These are phyloP conservation scores for Plutomurus gul DNA, from an alignment of 1,140 invertebrate species.

Conservation along the genomic window DNA sequence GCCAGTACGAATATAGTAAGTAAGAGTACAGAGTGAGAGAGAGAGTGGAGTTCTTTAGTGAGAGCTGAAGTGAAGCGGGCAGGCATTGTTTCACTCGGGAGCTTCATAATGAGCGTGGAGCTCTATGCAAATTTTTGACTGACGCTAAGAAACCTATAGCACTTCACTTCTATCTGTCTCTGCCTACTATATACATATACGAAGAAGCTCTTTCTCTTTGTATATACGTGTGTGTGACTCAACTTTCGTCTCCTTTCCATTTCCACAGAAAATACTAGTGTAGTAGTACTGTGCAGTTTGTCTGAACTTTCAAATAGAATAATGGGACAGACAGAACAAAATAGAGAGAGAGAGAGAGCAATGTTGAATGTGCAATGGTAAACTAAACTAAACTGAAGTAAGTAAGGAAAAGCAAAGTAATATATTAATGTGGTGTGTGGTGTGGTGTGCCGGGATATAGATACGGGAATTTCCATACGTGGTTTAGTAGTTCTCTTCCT, in stretches of 20 bases:
- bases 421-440: slow-evolving; percentile 21
- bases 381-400: not conserved
- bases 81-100: slow-evolving; percentile 41
- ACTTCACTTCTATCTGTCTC: not conserved
- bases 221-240: not conserved
- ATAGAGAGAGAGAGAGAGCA: not conserved
- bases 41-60: not conserved
- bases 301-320: slow-evolving; percentile 10
- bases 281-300: not conserved
- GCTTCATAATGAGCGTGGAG: slow-evolving; percentile 44
- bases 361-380: not conserved
- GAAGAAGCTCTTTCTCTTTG: not conserved
- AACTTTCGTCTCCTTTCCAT: slow-evolving; percentile 2
- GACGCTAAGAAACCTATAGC: slow-evolving; percentile 40
- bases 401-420: slow-evolving; percentile 6
- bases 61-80: slow-evolving; percentile 4
- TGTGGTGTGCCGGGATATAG: not conserved
- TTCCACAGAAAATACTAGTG: not conserved
- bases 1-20: not conserved
- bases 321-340: not conserved
- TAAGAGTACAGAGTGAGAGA: not conserved
- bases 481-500: slow-evolving; percentile 22
- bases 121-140: slow-evolving; percentile 44
- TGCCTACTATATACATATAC: too few relatives aligned
- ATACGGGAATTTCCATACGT: slow-evolving; percentile 12